These are phyloP conservation scores for Acrobeloides nanus DNA, from an alignment of 2,888 invertebrate species.

Conservation along the genomic window DNA sequence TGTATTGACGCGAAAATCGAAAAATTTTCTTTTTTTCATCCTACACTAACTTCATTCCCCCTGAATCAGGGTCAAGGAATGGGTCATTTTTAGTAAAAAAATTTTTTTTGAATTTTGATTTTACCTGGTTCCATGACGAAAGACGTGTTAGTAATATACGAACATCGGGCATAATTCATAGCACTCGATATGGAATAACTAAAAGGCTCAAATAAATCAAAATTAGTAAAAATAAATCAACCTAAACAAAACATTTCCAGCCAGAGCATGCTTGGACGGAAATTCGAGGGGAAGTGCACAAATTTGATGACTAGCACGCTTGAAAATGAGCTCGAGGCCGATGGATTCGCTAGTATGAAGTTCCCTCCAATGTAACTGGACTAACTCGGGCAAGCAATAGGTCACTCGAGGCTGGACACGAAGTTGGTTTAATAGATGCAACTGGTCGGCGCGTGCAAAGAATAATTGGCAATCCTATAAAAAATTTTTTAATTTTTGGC, in stretches of 20 bases:
- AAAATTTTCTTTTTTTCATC: too few relatives aligned
- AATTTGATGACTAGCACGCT: slow-evolving; percentile 33
- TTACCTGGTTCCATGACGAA: slow-evolving; percentile 23
- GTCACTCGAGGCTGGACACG: slow-evolving; percentile 23
- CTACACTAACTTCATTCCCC: too few relatives aligned
- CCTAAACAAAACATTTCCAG: slow-evolving; percentile 19
- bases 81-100: too few relatives aligned
- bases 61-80: too few relatives aligned
- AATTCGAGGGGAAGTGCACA: slow-evolving; percentile 43
- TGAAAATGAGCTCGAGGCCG: slow-evolving; percentile 25
- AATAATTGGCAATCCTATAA: slow-evolving; percentile 41
- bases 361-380: slow-evolving; percentile 31
- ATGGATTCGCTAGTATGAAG: slow-evolving; percentile 10
- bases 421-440: slow-evolving; percentile 20
- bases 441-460: slow-evolving; percentile 35
- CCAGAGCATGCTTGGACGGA: slow-evolving; percentile 24
- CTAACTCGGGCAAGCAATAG: slow-evolving; percentile 35
- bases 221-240: slow-evolving; percentile 10
- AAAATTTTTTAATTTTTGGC: too few relatives aligned
- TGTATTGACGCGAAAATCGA: too few relatives aligned
- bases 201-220: slow-evolving; percentile 4
- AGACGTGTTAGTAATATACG: slow-evolving; percentile 25
- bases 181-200: slow-evolving; percentile 40
- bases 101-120: too few relatives aligned
- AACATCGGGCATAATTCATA: slow-evolving; percentile 38